Conservation (phyloP, 1,140 invertebrate genomes). For the Drosophila micromelanica region DNA sequence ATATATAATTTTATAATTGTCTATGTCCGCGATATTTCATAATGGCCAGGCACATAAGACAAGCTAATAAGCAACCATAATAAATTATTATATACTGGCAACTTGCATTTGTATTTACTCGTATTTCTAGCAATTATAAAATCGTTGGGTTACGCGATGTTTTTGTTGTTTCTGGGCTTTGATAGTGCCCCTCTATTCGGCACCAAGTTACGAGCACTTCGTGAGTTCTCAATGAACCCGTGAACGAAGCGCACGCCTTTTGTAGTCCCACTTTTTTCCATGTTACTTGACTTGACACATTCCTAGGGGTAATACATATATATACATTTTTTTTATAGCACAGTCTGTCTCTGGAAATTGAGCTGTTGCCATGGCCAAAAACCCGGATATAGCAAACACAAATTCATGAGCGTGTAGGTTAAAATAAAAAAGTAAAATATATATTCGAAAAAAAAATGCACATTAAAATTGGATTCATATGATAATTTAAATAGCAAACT, state of each 20-base stretch:
- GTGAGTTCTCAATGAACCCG: conserved; percentile 47
- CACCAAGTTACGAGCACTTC: conserved; percentile 23
- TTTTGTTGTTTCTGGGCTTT: conserved; percentile 36
- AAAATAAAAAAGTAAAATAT: neutral
- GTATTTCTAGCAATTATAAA: conserved; percentile 59
- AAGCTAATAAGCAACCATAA: neutral
- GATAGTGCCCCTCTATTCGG: conserved; percentile 18
- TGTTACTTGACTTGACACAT: conserved; percentile 39
- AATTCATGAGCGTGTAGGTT: neutral
- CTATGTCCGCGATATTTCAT: conserved; percentile 56
- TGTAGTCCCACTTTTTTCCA: conserved; percentile 17
- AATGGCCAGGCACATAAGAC: conserved; percentile 46
- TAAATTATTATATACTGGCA: conserved; percentile 11
- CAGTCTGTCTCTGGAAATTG: neutral
- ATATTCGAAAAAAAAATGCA: no score
- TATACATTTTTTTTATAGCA: neutral
- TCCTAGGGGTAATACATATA: conserved; percentile 35
- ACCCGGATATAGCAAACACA: neutral
- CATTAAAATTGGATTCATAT: no score
- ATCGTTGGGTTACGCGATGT: conserved; percentile 75
- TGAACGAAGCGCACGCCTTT: conserved; percentile 44
- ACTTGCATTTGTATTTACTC: conserved; percentile 41
- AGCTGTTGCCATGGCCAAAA: conserved; percentile 8
- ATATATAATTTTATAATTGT: conserved; percentile 31
- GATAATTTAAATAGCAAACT: no score